phyloP scores from a whole-genome alignment of 2,797 vertebrate genomes.

The Amblyopsis hoosieri region DNA sequence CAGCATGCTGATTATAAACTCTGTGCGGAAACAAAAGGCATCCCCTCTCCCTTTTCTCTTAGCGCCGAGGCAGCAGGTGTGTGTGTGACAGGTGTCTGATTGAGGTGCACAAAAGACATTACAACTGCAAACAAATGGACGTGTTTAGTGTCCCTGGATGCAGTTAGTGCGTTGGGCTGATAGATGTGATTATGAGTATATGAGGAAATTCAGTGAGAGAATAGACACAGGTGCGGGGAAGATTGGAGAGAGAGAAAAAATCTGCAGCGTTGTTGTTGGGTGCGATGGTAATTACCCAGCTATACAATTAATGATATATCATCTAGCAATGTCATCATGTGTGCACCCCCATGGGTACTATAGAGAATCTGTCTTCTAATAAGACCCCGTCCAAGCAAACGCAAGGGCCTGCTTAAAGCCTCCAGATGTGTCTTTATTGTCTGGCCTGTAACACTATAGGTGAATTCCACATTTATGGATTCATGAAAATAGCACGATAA shows the following conservation, averaged over 20 bases:
- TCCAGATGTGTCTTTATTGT: too few species aligned
- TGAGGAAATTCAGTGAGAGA: conserved; percentile 58
- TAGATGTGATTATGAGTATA: conserved; percentile 79
- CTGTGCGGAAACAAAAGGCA: conserved; percentile 75
- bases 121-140: conserved; percentile 82
- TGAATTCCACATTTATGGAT: conserved; percentile 45
- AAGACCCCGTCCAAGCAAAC: conserved; percentile 46
- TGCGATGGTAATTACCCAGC: conserved; percentile 67
- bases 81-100: conserved; percentile 83
- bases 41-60: conserved; percentile 66
- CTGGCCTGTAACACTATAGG: conserved; percentile 29
- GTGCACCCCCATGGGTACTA: conserved; percentile 32
- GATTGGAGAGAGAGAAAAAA: conserved; percentile 37
- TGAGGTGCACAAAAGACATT: conserved; percentile 80
- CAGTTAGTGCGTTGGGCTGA: conserved; percentile 75
- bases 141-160: conserved; percentile 74
- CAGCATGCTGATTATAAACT: conserved; percentile 81
- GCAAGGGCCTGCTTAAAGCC: not conserved
- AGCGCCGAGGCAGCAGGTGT: conserved; percentile 73
- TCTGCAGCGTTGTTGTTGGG: conserved; percentile 59
- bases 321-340: conserved; percentile 67
- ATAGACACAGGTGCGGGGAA: conserved; percentile 73
- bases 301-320: conserved; percentile 70
- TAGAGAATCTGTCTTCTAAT: conserved; percentile 63
- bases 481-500: conserved; percentile 65